A percentile compares a stretch with the other conserved stretches of the same genome.
Conservation (phyloP, 2,888 invertebrate genomes). For the Pseudococcus viburni region DNA sequence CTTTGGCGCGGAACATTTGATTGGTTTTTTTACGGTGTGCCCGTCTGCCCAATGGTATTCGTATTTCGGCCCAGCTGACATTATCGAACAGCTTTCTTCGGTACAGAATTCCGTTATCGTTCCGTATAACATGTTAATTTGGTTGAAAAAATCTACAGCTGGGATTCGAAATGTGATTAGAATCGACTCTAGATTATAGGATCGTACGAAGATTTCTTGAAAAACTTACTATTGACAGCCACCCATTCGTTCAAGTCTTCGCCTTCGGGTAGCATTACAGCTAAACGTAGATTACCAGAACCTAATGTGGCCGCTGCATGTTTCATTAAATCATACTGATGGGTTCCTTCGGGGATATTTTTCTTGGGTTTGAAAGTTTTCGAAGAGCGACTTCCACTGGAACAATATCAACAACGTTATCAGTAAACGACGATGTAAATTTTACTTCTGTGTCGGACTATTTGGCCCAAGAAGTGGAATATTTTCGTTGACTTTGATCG, state of each 20-base stretch:
- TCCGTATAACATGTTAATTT: conserved; percentile 99
- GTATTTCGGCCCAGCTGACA: conserved; percentile 99
- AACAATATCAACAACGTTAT: not conserved
- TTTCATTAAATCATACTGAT: conserved; percentile 99
- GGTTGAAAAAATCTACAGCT: conserved; percentile 99
- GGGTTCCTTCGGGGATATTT: conserved; percentile 98
- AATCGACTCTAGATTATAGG: not conserved
- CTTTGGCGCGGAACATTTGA: conserved; percentile 98
- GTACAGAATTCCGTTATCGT: conserved; percentile 99
- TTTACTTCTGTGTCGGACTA: not conserved
- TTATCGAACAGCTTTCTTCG: conserved; percentile 95
- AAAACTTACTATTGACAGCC: conserved; percentile 95
- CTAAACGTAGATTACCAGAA: conserved; percentile 95
- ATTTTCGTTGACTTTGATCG: not conserved
- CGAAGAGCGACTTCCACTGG: conserved; percentile 89
- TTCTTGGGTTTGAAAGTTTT: conserved; percentile 99
- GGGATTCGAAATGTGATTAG: conserved; percentile 68
- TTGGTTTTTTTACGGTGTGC: conserved; percentile 97
- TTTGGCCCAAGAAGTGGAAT: not conserved
- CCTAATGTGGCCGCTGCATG: conserved; percentile 99
- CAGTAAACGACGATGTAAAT: not conserved
- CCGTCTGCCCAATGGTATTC: conserved; percentile 99
- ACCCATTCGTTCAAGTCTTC: conserved; percentile 99
- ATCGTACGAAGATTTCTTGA: not conserved
- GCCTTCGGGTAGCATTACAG: conserved; percentile 97